phyloP scores from a whole-genome alignment of 2,888 invertebrate species.

The Oscheius sp. region DNA sequence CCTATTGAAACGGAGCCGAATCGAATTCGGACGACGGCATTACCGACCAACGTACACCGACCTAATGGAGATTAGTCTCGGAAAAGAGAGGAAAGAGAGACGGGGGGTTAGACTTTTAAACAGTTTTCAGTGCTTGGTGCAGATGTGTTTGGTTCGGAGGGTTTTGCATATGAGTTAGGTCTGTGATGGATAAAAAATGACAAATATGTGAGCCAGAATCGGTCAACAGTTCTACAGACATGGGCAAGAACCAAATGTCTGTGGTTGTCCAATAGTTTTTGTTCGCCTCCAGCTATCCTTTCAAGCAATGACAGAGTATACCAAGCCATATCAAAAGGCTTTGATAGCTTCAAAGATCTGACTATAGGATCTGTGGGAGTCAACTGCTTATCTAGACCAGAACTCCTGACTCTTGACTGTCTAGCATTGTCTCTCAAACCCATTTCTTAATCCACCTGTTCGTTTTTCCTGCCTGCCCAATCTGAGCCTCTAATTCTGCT shows the following conservation, averaged over 20 bases:
- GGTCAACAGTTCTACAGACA: not conserved
- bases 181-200: not conserved
- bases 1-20: constrained; percentile 37
- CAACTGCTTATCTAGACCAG: too few species aligned
- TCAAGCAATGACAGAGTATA: too few species aligned
- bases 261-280: too few species aligned
- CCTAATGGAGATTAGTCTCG: constrained; percentile 29
- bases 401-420: not conserved
- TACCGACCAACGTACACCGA: constrained; percentile 18
- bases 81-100: not conserved
- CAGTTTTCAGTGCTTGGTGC: not conserved
- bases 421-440: not conserved
- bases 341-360: too few species aligned
- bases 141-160: not conserved
- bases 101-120: not conserved
- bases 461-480: not conserved
- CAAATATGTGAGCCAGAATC: not conserved
- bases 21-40: constrained; percentile 33
- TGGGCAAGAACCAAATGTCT: too few species aligned
- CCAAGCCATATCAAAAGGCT: too few species aligned
- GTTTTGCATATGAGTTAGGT: too few species aligned
- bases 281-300: too few species aligned
- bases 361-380: too few species aligned
- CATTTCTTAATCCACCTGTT: not conserved
- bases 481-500: not conserved